Base-by-base conservation (phyloP, 2,888 invertebrate genomes). In the Eupelmus urozonus region DNA sequence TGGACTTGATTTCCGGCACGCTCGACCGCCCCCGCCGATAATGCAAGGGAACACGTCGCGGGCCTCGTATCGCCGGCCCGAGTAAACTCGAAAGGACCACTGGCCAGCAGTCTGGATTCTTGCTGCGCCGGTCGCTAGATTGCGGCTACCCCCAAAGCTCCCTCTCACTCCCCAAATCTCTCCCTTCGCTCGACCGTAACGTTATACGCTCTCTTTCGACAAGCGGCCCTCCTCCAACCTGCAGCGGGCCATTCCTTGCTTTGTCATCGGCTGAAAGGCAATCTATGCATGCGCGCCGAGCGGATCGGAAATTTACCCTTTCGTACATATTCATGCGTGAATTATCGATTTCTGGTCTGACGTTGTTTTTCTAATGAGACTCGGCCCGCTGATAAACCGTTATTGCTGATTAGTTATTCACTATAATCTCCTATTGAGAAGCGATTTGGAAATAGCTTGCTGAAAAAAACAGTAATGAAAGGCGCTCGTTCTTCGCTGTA, bases 191-290 rank as follows among this genome's bases (percentile, higher is more conserved):
- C 45, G 63, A 65, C 16, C 45, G 51, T 76, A 67, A 25, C 45
- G 18, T 49, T 18, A n/a, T 23, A 11, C 59, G 25, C 60, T 13
- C 49, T 77, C 45, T 45, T 66, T 51, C n/a, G n/a, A n/a, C n/a
- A n/a, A n/a, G n/a, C n/a, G 72, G 25, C 45, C 57, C 69, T 25
- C 63, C 42, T 49, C 53, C 67, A 60, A 72, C 74, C 55, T 72
- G 34, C 51, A 73, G 70, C 51, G 75, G 70, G 72, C 69, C 76
- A 83, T 81, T 82, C 82, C 82, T 82, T 83, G 85, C 87, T 88
- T 88, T 87, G 88, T 88, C 88, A 87, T 87, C 88, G 87, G 84
- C 85, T 87, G 85, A 85, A 85, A 84, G 84, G 85, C 85, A 86
- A 87, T 87, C 85, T 85, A 23, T 76, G 70, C 76, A 70, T 65